Conservation (phyloP, 2,113 vertebrate genomes). For the Scomber colias region DNA sequence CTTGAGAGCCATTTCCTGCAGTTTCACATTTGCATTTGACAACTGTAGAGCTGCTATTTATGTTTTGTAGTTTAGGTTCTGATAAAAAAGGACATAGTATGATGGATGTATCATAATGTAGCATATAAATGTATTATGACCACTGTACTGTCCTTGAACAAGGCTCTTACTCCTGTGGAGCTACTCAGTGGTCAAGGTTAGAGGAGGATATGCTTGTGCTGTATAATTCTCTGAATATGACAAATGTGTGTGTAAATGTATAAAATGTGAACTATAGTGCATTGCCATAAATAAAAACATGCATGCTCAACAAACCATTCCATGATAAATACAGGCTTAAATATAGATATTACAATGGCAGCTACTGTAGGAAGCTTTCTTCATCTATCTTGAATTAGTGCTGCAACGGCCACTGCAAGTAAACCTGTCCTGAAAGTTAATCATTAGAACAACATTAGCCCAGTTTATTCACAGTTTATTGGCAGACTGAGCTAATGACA, state of each 20-base stretch:
- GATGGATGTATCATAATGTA: constrained; percentile 40
- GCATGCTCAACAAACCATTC: constrained; percentile 55
- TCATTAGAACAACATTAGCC: constrained; percentile 64
- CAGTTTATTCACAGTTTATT: constrained; percentile 69
- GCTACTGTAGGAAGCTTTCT: constrained; percentile 27
- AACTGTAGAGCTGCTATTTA: constrained; percentile 51
- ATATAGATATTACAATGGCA: constrained; percentile 52
- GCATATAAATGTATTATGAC: not conserved
- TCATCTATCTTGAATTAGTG: constrained; percentile 47
- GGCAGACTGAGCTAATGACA: constrained; percentile 61
- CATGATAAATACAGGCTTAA: constrained; percentile 56
- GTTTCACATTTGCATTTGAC: constrained; percentile 53
- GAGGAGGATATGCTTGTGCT: not conserved
- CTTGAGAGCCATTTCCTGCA: constrained; percentile 43
- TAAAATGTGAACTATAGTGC: constrained; percentile 17
- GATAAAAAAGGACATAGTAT: constrained; percentile 63
- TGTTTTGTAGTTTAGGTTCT: constrained; percentile 48
- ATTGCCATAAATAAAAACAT: constrained; percentile 37
- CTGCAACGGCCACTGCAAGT: constrained; percentile 46
- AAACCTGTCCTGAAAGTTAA: constrained; percentile 55
- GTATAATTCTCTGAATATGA: constrained; percentile 19
- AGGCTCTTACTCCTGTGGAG: constrained; percentile 30
- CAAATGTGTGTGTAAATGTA: constrained; percentile 14
- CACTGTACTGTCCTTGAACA: constrained; percentile 40
- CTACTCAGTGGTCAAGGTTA: constrained; percentile 1